Evolutionary conservation across 2,113 vertebrate species (phyloP), one percentile per base, ranked within the genome.

Genomic region (Cardinalis cardinalis): DNA sequence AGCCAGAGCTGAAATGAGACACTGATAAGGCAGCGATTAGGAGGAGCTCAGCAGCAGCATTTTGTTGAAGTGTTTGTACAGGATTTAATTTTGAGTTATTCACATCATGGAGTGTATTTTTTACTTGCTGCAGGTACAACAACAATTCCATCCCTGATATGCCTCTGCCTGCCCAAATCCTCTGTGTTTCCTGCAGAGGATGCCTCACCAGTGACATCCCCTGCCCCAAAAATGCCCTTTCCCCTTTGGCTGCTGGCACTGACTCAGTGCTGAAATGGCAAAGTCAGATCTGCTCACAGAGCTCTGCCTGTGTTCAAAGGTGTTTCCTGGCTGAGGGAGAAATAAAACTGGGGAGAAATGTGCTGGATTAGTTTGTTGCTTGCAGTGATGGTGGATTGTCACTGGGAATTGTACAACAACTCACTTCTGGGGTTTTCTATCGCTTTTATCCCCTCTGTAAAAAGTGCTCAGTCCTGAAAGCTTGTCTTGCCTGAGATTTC

Each of bases 151-250:
- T 36, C 66, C 44, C 0, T 8, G 44, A 9, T 21, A 51, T 14
- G 80, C 29, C 40, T 52, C 36, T 51, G 56, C 34, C 82, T 89
- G 79, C 63, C 56, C 20, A 23, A 46, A 53, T 58, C 49, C 48
- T 49, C 17, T 12, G 17, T 48, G 73, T 25, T 90, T 52, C 15
- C 76, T 92, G 73, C 58, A 58, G 88, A 81, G 65, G 43, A 44
- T 86, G 58, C 84, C 61, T 81, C 60, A 18, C 10, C 1, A 5
- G 7, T 34, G 24, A 21, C 52, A 11, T 18, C 53, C 60, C 60
- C 59, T 84, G 87, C 70, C 87, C 89, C 60, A 12, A 92, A 84
- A 94, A 48, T 87, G 74, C 70, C 77, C 70, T 87, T 95, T 87
- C 88, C 48, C 53, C 79, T 85, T 44, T 64, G 68, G 26, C 63